Evolutionary conservation across 2,113 vertebrate genomes (phyloP), one percentile per base, ranked within the genome.

Genomic region (Natator depressus): DNA sequence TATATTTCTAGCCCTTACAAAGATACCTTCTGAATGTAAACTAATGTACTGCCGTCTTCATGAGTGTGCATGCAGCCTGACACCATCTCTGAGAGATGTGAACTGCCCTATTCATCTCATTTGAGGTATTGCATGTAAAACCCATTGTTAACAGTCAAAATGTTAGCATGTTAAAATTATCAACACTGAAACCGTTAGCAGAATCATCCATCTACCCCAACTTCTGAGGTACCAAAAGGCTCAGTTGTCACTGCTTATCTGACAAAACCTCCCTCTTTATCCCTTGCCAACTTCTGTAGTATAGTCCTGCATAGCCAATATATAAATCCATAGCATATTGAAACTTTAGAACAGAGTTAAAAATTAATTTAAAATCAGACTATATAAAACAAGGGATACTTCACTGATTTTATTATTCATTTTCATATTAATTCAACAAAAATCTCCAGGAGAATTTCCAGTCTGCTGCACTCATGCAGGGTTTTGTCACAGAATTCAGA

Each of bases 311-410:
- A 31, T 72, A 89, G 59, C 10, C 80, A 69, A 55, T 59, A 59
- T 42, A 10, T 49, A 4, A 87, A 31, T 1, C 42, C 0, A 4
- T 76, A 35, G 47, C 4, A 0, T 80, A n/a, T 84, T 87, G 14
- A 2, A 79, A 51, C 5, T 20, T 38, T 29, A 62, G 50, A 5
- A 9, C 47, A 35, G 19, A 55, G 3, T 2, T 42, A 84, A 19
- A 1, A 75, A 42, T n/a, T 1, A 75, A 75, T 20, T 24, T 42
- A 10, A 38, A 38, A 10, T 42, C 9, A 72, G 16, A 75, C 42
- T 75, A 72, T 72, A 38, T 72, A 75, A 75, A 72, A 22, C 20
- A 16, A 42, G n/a, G n/a, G 35, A 75, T 38, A 22, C 69, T 22
- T 42, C 19, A 20, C 38, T 75, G 10, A 20, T 19, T 0, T 4